phyloP scores from a whole-genome alignment of 2,888 invertebrate genomes.

The Hydrotaea diabolus region DNA sequence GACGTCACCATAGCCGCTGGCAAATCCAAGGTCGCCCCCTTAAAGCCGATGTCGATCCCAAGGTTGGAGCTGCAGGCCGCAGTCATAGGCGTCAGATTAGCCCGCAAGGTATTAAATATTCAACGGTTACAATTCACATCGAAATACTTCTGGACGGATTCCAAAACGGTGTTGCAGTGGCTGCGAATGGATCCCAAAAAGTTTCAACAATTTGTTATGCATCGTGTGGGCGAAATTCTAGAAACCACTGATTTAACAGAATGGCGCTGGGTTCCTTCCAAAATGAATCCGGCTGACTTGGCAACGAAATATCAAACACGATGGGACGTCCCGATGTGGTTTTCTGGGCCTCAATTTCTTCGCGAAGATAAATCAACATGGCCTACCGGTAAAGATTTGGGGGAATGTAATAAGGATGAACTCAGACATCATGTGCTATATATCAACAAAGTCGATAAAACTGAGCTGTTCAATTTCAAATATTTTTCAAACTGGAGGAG shows the following conservation, averaged over 20 bases:
- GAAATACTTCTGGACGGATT: slow-evolving; percentile 38
- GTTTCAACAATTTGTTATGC: slow-evolving; percentile 59
- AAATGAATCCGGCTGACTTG: slow-evolving; percentile 59
- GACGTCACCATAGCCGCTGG: slow-evolving; percentile 36
- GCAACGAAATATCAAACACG: slow-evolving; percentile 36
- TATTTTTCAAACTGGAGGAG: slow-evolving; percentile 46
- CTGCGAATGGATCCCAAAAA: slow-evolving; percentile 54
- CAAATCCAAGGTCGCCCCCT: slow-evolving; percentile 56
- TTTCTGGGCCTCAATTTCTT: slow-evolving; percentile 48
- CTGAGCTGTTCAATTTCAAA: slow-evolving; percentile 10
- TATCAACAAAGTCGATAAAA: slow-evolving; percentile 7
- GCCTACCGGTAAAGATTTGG: slow-evolving; percentile 25
- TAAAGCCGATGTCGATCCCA: slow-evolving; percentile 57
- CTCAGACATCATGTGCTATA: slow-evolving; percentile 21
- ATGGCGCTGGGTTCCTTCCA: slow-evolving; percentile 63
- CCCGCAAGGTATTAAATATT: slow-evolving; percentile 30
- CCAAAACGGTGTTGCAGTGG: slow-evolving; percentile 62
- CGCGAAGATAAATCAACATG: slow-evolving; percentile 10
- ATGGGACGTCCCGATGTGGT: slow-evolving; percentile 25
- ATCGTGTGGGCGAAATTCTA: slow-evolving; percentile 60
- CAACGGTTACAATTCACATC: slow-evolving; percentile 24
- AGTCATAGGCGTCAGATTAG: slow-evolving; percentile 42
- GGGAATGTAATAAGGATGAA: slow-evolving; percentile 18
- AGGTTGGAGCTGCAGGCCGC: slow-evolving; percentile 61
- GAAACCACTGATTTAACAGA: slow-evolving; percentile 47